These are phyloP conservation scores for Barbus barbus DNA, from an alignment of 2,113 vertebrate genomes.

Conservation along the genomic window DNA sequence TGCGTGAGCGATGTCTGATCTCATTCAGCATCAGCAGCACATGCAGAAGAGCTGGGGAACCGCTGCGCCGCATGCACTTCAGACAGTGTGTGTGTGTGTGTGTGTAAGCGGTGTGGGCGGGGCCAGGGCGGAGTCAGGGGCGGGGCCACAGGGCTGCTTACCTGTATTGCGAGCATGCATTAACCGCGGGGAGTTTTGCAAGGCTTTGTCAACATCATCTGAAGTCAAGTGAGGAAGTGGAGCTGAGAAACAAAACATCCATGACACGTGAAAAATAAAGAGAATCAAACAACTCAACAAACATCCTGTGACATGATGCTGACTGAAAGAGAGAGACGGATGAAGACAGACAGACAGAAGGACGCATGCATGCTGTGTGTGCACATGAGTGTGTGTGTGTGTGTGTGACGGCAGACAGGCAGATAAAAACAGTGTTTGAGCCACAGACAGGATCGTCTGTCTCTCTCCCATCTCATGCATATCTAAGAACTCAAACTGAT, in stretches of 20 bases:
- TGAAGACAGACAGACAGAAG: neutral
- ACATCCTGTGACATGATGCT: constrained; percentile 43
- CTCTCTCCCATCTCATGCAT: neutral
- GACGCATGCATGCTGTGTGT: neutral
- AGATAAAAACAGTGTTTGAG: neutral
- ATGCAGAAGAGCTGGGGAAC: neutral
- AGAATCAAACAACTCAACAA: constrained; percentile 41
- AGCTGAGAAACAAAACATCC: constrained; percentile 79
- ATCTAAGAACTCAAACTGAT: neutral
- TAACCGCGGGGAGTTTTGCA: constrained; percentile 93
- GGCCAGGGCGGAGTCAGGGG: constrained; percentile 6
- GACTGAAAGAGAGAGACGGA: neutral
- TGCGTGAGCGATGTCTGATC: neutral
- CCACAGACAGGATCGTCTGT: no score
- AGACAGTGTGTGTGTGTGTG: neutral
- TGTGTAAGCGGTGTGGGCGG: constrained; percentile 10
- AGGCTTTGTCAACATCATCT: constrained; percentile 94
- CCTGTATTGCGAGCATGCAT: constrained; percentile 96
- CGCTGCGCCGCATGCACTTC: neutral
- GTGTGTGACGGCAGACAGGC: neutral
- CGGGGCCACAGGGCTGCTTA: constrained; percentile 68
- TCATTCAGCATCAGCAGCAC: constrained; percentile 4
- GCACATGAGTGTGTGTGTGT: neutral
- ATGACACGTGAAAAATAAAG: constrained; percentile 44
- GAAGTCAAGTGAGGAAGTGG: constrained; percentile 96